These are phyloP conservation scores for Lobophora halterata DNA, from an alignment of 2,888 invertebrate genomes.

Conservation along the genomic window DNA sequence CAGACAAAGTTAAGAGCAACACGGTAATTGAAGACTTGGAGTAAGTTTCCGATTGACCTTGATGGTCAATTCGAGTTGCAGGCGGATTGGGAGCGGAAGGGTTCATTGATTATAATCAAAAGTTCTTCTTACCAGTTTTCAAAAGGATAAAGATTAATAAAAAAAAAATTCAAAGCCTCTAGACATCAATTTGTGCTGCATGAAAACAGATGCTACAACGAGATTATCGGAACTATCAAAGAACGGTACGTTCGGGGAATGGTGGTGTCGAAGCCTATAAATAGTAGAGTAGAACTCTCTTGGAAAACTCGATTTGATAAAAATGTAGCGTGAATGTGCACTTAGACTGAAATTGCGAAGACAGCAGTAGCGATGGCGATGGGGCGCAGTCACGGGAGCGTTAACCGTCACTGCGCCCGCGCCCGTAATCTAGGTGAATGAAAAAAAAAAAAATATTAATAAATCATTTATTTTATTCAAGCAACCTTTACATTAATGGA, in stretches of 20 bases:
- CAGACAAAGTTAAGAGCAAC: slow-evolving; percentile 7
- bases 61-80: slow-evolving; percentile 5
- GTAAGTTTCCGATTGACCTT: slow-evolving; percentile 1
- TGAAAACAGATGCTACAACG: not conserved
- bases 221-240: not conserved
- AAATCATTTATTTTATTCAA: too few species aligned
- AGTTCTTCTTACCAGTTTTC: not conserved
- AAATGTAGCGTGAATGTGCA: slow-evolving; percentile 5
- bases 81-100: slow-evolving; percentile 1
- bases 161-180: not conserved
- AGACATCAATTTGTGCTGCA: not conserved
- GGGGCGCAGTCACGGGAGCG: not conserved
- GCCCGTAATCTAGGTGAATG: too few species aligned
- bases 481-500: too few species aligned
- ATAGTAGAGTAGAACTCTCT: slow-evolving; percentile 1
- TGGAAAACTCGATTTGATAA: slow-evolving; percentile 12
- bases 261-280: slow-evolving; percentile 9
- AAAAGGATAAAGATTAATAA: too few species aligned
- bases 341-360: slow-evolving; percentile 8
- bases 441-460: too few species aligned
- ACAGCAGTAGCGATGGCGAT: slow-evolving; percentile 5
- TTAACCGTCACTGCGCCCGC: too few species aligned
- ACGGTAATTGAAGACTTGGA: slow-evolving; percentile 1
- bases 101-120: not conserved
- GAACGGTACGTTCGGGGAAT: slow-evolving; percentile 1